Evolutionary conservation across 2,888 invertebrate genomes (phyloP).

Genomic region (Tillus elongatus): DNA sequence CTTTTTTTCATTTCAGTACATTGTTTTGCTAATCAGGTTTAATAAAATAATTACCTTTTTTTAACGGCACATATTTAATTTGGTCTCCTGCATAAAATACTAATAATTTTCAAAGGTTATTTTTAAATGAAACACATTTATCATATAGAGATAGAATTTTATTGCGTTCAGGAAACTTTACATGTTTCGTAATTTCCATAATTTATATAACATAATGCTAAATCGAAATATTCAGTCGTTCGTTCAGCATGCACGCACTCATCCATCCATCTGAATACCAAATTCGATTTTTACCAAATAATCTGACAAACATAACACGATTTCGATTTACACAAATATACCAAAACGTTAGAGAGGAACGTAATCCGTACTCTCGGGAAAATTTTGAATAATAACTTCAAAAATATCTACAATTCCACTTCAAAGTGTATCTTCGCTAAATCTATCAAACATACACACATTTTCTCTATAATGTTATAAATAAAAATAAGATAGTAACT

Average conservation of each 20-base stretch:
- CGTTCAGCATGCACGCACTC: conserved; percentile 19
- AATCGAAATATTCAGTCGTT: conserved; percentile 27
- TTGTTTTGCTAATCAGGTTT: too few relatives aligned
- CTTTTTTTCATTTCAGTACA: too few relatives aligned
- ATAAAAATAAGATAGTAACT: conserved; percentile 22
- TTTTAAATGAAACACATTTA: too few relatives aligned
- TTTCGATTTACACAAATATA: conserved; percentile 32
- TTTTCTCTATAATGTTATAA: conserved; percentile 26
- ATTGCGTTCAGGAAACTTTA: conserved; percentile 47
- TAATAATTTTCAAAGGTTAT: too few relatives aligned
- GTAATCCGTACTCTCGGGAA: conserved; percentile 41
- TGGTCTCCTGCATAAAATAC: too few relatives aligned
- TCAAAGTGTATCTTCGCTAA: conserved; percentile 29
- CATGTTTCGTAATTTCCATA: conserved; percentile 42
- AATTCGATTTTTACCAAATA: conserved; percentile 30
- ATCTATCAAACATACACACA: conserved; percentile 34
- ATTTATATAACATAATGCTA: conserved; percentile 39
- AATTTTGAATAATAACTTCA: conserved; percentile 37
- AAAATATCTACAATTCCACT: conserved; percentile 36
- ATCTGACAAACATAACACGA: conserved; percentile 31
- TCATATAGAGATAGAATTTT: conserved; percentile 44
- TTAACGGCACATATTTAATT: too few relatives aligned
- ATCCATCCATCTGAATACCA: conserved; percentile 25
- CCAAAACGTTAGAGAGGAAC: conserved; percentile 40
- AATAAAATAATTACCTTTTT: too few relatives aligned